phyloP scores from a whole-genome alignment of 1,140 invertebrate species.

The Pomacea maculata region DNA sequence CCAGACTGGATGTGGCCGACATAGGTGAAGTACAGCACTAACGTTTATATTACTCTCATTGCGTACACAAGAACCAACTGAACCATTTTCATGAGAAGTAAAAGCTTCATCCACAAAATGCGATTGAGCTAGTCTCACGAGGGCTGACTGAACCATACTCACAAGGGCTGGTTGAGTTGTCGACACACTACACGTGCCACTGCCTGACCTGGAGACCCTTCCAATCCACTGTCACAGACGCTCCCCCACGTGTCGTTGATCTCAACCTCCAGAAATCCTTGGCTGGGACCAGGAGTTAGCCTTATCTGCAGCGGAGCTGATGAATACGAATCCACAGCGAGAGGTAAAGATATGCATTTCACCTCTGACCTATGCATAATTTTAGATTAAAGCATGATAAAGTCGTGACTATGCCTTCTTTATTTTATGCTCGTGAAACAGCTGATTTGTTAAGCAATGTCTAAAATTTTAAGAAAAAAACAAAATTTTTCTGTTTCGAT shows the following conservation, averaged over 20 bases:
- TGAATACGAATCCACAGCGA: too few relatives aligned
- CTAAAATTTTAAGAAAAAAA: too few relatives aligned
- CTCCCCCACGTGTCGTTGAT: conserved; percentile 76
- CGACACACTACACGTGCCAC: conserved; percentile 78
- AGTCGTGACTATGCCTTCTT: neutral
- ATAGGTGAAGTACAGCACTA: too few relatives aligned
- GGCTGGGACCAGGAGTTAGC: conserved; percentile 3
- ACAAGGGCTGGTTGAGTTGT: conserved; percentile 70
- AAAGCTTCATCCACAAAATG: too few relatives aligned
- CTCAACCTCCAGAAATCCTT: conserved; percentile 77
- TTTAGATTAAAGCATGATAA: neutral
- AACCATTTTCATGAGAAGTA: too few relatives aligned
- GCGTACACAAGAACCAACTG: too few relatives aligned
- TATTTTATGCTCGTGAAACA: neutral
- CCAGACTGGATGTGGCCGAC: too few relatives aligned
- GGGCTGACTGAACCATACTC: conserved; percentile 1
- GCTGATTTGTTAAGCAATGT: neutral
- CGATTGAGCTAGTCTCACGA: too few relatives aligned
- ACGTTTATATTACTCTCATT: too few relatives aligned
- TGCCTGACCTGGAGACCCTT: conserved; percentile 58
- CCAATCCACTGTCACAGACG: conserved; percentile 81
- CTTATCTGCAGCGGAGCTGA: neutral
- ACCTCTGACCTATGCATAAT: neutral
- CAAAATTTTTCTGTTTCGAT: neutral
- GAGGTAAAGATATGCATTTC: neutral